Conservation (phyloP, 1,140 invertebrate genomes). For the Mya arenaria region DNA sequence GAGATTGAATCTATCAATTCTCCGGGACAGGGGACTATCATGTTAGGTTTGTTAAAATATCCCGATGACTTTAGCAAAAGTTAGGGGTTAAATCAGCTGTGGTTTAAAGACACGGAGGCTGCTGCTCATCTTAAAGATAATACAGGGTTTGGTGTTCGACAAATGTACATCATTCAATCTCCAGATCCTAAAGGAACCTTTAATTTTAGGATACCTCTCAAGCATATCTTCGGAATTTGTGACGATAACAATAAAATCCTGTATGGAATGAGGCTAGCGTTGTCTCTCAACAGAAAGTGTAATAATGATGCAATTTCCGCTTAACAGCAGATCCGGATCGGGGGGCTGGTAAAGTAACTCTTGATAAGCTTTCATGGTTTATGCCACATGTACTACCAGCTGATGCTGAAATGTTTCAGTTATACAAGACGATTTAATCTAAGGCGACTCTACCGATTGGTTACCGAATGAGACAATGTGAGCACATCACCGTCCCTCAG, state of each 20-base stretch:
- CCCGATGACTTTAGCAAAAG: not conserved
- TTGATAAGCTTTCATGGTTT: conserved; percentile 37
- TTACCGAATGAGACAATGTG: conserved; percentile 7
- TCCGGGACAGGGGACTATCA: conserved; percentile 7
- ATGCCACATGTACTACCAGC: conserved; percentile 25
- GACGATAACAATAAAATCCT: not conserved
- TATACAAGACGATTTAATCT: not conserved
- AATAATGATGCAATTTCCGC: conserved; percentile 39
- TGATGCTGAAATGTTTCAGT: not conserved
- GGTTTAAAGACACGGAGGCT: conserved; percentile 9
- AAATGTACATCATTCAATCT: not conserved
- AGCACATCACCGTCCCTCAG: not conserved
- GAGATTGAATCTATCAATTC: not conserved
- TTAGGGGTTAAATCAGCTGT: not conserved
- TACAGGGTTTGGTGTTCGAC: conserved; percentile 1
- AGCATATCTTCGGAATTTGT: not conserved
- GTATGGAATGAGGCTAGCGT: not conserved
- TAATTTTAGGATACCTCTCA: not conserved
- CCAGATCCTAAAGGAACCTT: conserved; percentile 15
- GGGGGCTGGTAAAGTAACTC: conserved; percentile 28
- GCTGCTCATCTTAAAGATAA: not conserved
- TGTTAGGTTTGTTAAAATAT: not conserved
- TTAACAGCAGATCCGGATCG: not conserved
- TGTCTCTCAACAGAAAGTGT: not conserved
- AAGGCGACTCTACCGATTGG: not conserved